Conservation (phyloP, 2,797 vertebrate genomes). For the Poeciliopsis turneri region DNA sequence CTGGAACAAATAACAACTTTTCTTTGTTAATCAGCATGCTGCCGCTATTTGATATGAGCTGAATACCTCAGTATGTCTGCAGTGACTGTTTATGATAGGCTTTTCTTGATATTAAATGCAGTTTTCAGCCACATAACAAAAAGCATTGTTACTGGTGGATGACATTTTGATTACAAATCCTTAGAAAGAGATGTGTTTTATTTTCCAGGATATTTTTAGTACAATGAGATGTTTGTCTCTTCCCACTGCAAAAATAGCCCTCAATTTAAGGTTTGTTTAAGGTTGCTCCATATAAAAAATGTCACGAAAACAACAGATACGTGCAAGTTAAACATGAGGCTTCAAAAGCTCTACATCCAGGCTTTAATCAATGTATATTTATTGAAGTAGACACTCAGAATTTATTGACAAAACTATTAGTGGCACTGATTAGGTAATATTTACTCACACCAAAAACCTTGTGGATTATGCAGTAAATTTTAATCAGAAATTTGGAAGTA, state of each 20-base stretch:
- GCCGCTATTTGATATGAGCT: slow-evolving; percentile 14
- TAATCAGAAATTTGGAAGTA: background rate
- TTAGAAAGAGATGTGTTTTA: slow-evolving; percentile 8
- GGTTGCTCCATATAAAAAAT: background rate
- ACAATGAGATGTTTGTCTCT: background rate
- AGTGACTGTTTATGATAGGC: background rate
- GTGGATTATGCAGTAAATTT: background rate
- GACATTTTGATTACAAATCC: slow-evolving; percentile 12
- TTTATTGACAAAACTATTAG: background rate
- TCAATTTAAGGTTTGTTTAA: background rate
- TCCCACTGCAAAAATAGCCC: too few species aligned
- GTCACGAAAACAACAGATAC: background rate
- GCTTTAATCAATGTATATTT: background rate
- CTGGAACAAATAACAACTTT: slow-evolving; percentile 15
- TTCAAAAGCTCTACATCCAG: background rate
- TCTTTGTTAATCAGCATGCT: slow-evolving; percentile 9
- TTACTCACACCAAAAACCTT: background rate
- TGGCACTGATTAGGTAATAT: background rate
- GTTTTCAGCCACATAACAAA: slow-evolving; percentile 1
- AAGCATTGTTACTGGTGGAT: background rate
- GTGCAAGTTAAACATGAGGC: background rate
- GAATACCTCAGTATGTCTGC: background rate
- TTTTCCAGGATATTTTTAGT: background rate
- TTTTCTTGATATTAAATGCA: slow-evolving; percentile 3
- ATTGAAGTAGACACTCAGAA: background rate